Conservation (phyloP, 2,113 vertebrate genomes). For the Ondatra zibethicus region DNA sequence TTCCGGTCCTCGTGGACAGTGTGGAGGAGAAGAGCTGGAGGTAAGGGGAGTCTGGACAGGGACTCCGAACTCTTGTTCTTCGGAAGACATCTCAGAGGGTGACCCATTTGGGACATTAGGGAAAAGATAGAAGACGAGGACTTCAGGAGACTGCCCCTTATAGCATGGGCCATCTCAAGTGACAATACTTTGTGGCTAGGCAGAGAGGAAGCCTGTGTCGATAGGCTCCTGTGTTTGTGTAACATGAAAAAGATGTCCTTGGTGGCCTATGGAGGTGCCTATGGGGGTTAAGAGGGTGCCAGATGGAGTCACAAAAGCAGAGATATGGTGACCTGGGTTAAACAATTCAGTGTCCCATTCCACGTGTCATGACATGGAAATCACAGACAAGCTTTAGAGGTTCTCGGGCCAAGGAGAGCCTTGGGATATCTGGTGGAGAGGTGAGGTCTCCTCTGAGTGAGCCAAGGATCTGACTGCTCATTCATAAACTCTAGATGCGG, state of each 20-base stretch:
- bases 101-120: background rate
- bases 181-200: background rate
- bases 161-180: background rate
- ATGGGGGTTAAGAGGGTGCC: background rate
- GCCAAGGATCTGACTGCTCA: background rate
- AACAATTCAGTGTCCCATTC: background rate
- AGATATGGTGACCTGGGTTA: background rate
- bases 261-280: background rate
- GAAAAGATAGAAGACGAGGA: background rate
- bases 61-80: background rate
- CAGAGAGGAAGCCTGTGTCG: background rate
- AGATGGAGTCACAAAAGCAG: background rate
- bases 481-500: background rate
- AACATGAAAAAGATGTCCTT: background rate
- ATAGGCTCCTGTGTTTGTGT: background rate
- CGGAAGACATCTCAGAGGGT: background rate
- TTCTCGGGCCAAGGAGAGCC: background rate
- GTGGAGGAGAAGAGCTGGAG: background rate
- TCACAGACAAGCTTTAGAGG: background rate
- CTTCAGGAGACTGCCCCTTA: background rate
- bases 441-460: background rate
- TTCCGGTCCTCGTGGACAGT: background rate
- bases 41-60: background rate
- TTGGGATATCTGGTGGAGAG: background rate
- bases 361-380: background rate